A percentile compares a stretch with the other conserved stretches of the same genome.
Evolutionary conservation across 1,140 invertebrate species (phyloP).

Genomic region (Diprion similis): DNA sequence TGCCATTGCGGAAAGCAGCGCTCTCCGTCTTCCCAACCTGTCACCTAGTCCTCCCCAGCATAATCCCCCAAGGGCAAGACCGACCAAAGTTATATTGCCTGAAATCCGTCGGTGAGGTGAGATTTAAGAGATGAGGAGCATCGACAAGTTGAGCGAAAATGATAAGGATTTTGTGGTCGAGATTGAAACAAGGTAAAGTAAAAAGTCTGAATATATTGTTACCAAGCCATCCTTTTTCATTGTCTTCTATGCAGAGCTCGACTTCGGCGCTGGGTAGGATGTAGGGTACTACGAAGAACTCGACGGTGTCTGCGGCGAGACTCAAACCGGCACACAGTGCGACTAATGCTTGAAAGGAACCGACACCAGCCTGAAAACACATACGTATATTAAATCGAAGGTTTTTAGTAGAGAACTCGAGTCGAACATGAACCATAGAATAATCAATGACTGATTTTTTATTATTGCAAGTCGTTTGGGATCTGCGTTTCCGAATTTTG

Average conservation of each 20-base stretch:
- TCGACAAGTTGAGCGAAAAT: slow-evolving; percentile 12
- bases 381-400: neutral
- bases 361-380: slow-evolving; percentile 72
- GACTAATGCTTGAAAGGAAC: slow-evolving; percentile 73
- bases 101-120: slow-evolving; percentile 16
- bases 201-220: slow-evolving; percentile 38
- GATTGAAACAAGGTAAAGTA: neutral
- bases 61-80: slow-evolving; percentile 75
- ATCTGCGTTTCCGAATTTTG: no score
- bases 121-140: slow-evolving; percentile 3
- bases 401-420: slow-evolving; percentile 2
- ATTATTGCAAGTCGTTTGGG: slow-evolving; percentile 7
- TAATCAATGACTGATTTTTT: slow-evolving; percentile 10
- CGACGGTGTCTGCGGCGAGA: slow-evolving; percentile 77
- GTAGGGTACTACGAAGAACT: slow-evolving; percentile 77
- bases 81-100: slow-evolving; percentile 74
- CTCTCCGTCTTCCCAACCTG: slow-evolving; percentile 68
- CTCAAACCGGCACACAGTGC: slow-evolving; percentile 73
- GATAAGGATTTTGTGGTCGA: neutral
- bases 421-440: slow-evolving; percentile 17
- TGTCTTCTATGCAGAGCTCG: slow-evolving; percentile 76
- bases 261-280: slow-evolving; percentile 80
- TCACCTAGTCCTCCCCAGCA: slow-evolving; percentile 79
- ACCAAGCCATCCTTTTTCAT: slow-evolving; percentile 82
- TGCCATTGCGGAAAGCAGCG: slow-evolving; percentile 74